These are phyloP conservation scores for Pleuronectes platessa DNA, from an alignment of 2,113 vertebrate genomes.

Conservation along the genomic window DNA sequence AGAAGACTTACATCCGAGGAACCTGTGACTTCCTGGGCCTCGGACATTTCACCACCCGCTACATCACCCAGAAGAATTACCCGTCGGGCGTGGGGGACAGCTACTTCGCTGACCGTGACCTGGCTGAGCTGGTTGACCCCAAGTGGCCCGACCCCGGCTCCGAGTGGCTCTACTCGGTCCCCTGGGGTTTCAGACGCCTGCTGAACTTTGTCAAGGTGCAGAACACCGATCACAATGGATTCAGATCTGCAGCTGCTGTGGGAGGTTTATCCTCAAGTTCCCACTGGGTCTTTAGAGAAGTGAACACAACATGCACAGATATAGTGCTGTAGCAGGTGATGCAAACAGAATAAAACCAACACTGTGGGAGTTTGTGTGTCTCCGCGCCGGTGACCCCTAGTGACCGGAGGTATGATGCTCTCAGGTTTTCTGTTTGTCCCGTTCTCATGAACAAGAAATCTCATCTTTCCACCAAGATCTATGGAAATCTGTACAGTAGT, in stretches of 20 bases:
- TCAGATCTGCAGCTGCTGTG: background rate
- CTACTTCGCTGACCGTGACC: constrained; percentile 86
- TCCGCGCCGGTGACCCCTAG: no score
- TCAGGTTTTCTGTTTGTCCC: no score
- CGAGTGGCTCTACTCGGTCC: constrained; percentile 81
- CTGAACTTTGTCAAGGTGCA: constrained; percentile 92
- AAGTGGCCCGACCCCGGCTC: constrained; percentile 88
- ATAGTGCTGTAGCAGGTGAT: no score
- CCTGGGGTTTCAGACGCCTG: constrained; percentile 74
- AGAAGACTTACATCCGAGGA: constrained; percentile 89
- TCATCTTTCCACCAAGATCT: no score
- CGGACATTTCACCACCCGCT: constrained; percentile 90
- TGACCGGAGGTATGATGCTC: no score
- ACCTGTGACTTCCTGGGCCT: constrained; percentile 92
- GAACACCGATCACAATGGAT: background rate
- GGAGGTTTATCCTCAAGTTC: no score
- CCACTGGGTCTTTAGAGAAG: background rate
- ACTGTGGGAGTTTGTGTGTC: no score
- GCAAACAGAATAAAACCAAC: no score
- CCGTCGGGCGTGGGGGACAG: constrained; percentile 81
- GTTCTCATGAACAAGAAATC: no score
- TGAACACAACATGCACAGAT: no score
- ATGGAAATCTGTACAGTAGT: no score
- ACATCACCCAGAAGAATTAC: constrained; percentile 85
- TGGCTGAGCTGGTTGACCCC: constrained; percentile 89